phyloP scores from a whole-genome alignment of 1,140 invertebrate species.

The Drosophila miranda region DNA sequence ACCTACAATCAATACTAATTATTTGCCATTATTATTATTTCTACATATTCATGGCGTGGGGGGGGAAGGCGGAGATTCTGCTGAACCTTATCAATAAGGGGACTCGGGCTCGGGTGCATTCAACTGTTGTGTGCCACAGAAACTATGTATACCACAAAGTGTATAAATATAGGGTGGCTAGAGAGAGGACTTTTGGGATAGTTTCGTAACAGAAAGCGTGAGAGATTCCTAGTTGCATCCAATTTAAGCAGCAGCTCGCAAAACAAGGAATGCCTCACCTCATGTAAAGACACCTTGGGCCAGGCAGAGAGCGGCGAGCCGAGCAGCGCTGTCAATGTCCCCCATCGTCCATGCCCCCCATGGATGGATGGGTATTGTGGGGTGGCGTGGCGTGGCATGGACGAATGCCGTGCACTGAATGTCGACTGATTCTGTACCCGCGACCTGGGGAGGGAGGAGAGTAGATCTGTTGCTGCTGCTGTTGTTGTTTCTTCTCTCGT shows the following conservation, averaged over 20 bases:
- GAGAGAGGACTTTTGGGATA: no score
- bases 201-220: no score
- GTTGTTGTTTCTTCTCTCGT: constrained; percentile 32
- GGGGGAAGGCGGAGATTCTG: constrained; percentile 3
- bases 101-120: constrained; percentile 49
- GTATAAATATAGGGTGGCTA: background rate
- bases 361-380: background rate
- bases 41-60: constrained; percentile 20
- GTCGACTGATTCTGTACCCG: constrained; percentile 26
- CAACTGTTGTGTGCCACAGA: constrained; percentile 54
- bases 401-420: constrained; percentile 19
- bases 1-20: constrained; percentile 72
- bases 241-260: no score
- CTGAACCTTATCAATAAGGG: constrained; percentile 39
- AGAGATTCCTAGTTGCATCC: no score
- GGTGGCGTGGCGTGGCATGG: constrained; percentile 2
- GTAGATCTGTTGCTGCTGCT: constrained; percentile 39
- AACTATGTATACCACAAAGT: constrained; percentile 24
- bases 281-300: no score
- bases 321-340: constrained; percentile 16
- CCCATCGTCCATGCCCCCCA: constrained; percentile 10
- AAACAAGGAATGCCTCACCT: no score
- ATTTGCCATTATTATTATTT: constrained; percentile 63
- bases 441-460: background rate
- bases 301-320: no score